Base-by-base conservation (phyloP, 2,113 vertebrate species). In the Apteryx mantelli region DNA sequence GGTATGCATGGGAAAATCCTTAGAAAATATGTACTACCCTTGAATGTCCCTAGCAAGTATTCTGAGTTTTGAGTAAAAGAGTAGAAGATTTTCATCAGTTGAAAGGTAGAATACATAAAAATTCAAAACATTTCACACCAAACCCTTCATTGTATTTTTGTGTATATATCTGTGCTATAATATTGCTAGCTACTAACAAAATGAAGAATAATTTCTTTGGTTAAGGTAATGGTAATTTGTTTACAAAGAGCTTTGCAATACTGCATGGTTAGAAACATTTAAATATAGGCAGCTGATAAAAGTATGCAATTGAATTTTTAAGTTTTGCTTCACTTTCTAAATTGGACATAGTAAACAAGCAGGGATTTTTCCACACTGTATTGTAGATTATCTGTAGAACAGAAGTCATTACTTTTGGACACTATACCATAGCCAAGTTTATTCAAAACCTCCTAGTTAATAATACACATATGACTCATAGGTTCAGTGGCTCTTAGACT, bases 361-460 rank as follows among this genome's bases (percentile, higher is more conserved):
- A 3, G 82, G 65, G 73, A 64, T 55, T 91, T 96, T 95, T 87
- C 73, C 74, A 55, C 65, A 15, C 2, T 75, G 70, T 89, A 86
- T 85, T 92, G 81, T 60, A 44, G 44, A 93, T 96, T 92, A 68
- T 53, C 70, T 90, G 75, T 93, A 89, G 84, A 93, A 40, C 63
- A 82, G 75, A 91, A 95, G 80, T 92, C 28, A 30, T 65, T 73
- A 38, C 87, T 93, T 85, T 95, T 90, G 91, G 88, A 79, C 50
- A 19, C 55, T 46, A 20, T 36, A 32, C 19, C 2, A 7, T 1
- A 66, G 42, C 78, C 77, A 94, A 71, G 95, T 93, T 95, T 85
- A 6, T 96, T 97, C 86, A 97, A 58, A 96, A 75, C 73, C 16
- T 95, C 80, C 40, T 75, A 25, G 75, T 86, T 97, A 63, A 89